Evolutionary conservation across 2,888 invertebrate genomes (phyloP).

Genomic region (Abrostola triplasia): DNA sequence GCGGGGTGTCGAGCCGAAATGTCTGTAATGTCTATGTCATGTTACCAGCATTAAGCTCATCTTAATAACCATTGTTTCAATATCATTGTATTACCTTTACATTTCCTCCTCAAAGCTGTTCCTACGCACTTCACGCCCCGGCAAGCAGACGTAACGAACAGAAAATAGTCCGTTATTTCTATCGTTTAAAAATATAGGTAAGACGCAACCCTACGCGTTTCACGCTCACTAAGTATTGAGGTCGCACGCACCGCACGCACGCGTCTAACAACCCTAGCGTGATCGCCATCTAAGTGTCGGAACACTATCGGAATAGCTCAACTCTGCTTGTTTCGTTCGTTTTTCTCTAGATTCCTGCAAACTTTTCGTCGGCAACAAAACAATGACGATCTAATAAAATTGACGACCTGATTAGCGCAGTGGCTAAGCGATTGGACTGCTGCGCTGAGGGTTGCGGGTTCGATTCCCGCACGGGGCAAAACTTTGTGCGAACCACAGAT

Average conservation of each 20-base stretch:
- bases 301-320: conserved; percentile 11
- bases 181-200: conserved; percentile 49
- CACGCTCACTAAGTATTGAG: conserved; percentile 41
- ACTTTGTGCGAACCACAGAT: too few species aligned
- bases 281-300: conserved; percentile 15
- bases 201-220: conserved; percentile 44
- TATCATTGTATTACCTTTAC: too few species aligned
- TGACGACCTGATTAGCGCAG: too few species aligned
- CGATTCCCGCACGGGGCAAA: too few species aligned
- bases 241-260: conserved; percentile 49
- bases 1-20: too few species aligned
- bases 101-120: conserved; percentile 29
- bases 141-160: conserved; percentile 26
- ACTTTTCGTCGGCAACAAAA: too few species aligned
- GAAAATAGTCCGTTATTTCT: conserved; percentile 32
- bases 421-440: too few species aligned
- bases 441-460: too few species aligned
- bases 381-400: too few species aligned
- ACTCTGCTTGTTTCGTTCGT: neutral
- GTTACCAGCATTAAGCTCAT: too few species aligned
- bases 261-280: conserved; percentile 37
- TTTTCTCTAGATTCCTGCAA: neutral
- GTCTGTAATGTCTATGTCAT: too few species aligned
- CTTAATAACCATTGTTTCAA: too few species aligned
- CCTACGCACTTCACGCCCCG: conserved; percentile 28